Evolutionary conservation across 2,888 invertebrate species (phyloP), one percentile per base, ranked within the genome.

Genomic region (Thereva unica): DNA sequence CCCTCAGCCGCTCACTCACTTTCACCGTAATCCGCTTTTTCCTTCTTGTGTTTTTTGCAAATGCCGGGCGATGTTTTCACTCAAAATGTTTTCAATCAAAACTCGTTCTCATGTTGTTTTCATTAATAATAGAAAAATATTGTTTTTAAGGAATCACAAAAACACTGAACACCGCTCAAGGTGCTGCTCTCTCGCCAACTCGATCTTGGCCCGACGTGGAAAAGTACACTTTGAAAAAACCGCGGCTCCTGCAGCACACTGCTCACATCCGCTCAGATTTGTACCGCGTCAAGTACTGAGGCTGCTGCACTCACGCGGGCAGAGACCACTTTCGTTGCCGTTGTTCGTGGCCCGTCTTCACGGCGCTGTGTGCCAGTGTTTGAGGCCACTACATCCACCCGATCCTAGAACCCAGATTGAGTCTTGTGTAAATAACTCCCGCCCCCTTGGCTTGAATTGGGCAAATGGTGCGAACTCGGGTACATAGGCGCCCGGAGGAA

Each of bases 241-340:
- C 49, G 50, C n/a, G 23, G 50, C 23, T 9, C 8, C 49, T 23
- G 23, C 23, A 23, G 49, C 63, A 50, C 52, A 61, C 50, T 35
- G 34, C 73, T 75, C 69, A 73, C 75, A 75, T 76, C 80, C 79
- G 78, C 75, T 78, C 78, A 73, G 75, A 73, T 72, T 78, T 78
- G 78, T 77, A 78, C 79, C 80, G 78, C 79, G 80, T 78, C 77
- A 77, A 77, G 78, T 77, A 79, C 79, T 79, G 78, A 80, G 42
- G 41, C 5, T 6, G 40, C 34, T 42, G 23, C 12, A 44, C 23
- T 47, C 49, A 23, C 41, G 45, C 57, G 37, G 9, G 37, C 41
- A 10, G 47, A 59, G 47, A 47, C 45, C 23, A 23, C 23, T 23
- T 23, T 23, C 2, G 23, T 23, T 23, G 23, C 23, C 23, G 23